Base-by-base conservation (phyloP, 2,888 invertebrate genomes). In the Agriotes lineatus region DNA sequence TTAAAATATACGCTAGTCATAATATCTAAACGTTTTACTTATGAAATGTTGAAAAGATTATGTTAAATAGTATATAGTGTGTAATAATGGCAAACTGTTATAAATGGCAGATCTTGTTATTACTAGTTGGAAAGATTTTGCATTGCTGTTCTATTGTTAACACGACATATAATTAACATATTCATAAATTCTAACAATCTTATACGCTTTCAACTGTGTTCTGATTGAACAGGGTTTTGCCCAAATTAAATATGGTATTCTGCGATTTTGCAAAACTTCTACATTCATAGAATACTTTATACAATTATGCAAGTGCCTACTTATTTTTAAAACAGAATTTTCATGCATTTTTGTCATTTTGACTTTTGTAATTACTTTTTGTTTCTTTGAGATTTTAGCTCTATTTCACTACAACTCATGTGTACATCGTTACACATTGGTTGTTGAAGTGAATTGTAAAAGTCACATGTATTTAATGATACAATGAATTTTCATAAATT, bases 181-280 rank as follows among this genome's bases (percentile, higher is more conserved):
- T 58, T 63, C 57, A 68, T 56, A 60, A 63, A 67, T 67, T 57
- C 39, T 52, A 67, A 63, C 48, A 67, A 70, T 66, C 70, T 68
- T 60, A 39, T 72, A 72, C 70, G 72, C 72, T 72, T 72, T 57
- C 62, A 72, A 61, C 72, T 72, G 72, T 70, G 70, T 72, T 72
- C 70, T 70, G 50, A 72, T 67, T 58, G 64, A 57, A 72, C 69
- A 71, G 71, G 71, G 71, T 71, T 71, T 69, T 54, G 62, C 66
- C 69, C 63, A 66, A 19, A 62, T 69, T 71, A 69, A 60, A 69
- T 18, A 39, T 57, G 54, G 48, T 60, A 63, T 45, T 62, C 66
- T 59, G 54, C 58, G 63, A 59, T 57, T 25, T 25, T 50, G 62
- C 66, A 48, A 69, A 62, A 63, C 60, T 64, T 64, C 54, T 58